phyloP scores from a whole-genome alignment of 35 echinoderm and acorn worm genomes.

The Stichopus chloronotus region DNA sequence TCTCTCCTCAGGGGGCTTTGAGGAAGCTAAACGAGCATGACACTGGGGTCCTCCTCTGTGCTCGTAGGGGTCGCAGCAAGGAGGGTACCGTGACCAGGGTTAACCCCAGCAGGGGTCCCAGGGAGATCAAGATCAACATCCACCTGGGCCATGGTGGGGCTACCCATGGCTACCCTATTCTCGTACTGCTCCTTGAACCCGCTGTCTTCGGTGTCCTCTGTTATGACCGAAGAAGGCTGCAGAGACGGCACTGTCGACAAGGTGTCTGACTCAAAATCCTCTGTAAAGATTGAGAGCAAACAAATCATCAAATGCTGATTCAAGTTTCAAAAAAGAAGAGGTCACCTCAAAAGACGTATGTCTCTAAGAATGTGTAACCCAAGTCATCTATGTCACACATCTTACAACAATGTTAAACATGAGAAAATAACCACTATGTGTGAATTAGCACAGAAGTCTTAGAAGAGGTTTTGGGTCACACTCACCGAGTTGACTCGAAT shows the following conservation, averaged over 20 bases:
- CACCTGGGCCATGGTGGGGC: not conserved
- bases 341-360: no score
- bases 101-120: not conserved
- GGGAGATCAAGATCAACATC: not conserved
- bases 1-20: no score
- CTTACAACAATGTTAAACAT: no score
- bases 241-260: constrained; percentile 8
- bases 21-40: not conserved
- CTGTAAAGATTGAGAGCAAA: not conserved
- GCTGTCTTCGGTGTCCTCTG: not conserved
- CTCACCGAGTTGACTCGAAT: no score
- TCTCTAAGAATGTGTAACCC: no score
- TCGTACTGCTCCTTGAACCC: constrained; percentile 13
- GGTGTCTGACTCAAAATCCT: constrained; percentile 35
- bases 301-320: not conserved
- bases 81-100: not conserved
- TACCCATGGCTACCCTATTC: not conserved
- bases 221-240: constrained; percentile 1
- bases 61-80: not conserved
- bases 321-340: not conserved
- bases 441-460: no score
- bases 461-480: no score
- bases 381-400: no score
- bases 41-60: not conserved
- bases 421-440: no score